Evolutionary conservation across 2,888 invertebrate species (phyloP), one percentile per base, ranked within the genome.

Genomic region (Athripsodes cinereus): DNA sequence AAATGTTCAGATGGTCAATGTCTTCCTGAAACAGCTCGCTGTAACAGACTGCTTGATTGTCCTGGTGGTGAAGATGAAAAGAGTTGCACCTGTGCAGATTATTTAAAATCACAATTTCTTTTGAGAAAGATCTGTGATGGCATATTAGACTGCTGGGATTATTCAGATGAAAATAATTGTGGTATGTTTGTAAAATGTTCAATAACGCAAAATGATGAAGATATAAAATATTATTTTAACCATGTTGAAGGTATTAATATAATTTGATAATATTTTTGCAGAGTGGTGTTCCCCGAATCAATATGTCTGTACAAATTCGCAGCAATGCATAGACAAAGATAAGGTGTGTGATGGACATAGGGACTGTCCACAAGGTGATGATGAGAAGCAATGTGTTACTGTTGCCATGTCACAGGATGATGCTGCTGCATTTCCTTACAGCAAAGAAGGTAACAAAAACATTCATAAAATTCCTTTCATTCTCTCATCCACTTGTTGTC

Each of bases 71-170:
- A 84, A 61, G 90, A 90, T 67, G 90, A 89, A 68, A 76, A 78
- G 22, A 81, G 83, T 55, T 90, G 90, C 68, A 81, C 85, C 19
- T 90, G 90, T 69, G 88, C 87, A 8, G 88, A 90, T 70, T 87
- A 87, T 66, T 70, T 90, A 46, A 79, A 79, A 57, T 83, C 87
- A 1, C 87, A 88, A 67, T 82, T 83, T 63, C 76, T 87, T 0
- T 76, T 83, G 61, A 79, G 86, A 13, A 90, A 90, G 71, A 85
- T 90, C 52, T 90, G 90, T 68, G 90, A 90, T 66, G 90, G 90
- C 1, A 78, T 87, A 22, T 82, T 87, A 1, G 90, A 90, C 67
- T 90, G 90, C 67, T 87, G 86, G 84, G 90, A 90, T 69, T 88
- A 83, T 68, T 85, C 88, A 0, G 90, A 90, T 69, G 90, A 90